phyloP scores from a whole-genome alignment of 1,140 invertebrate genomes.

The roundworm (Caenorhabditis elegans) region WBcel235 BX284605.5:8496501-8497000 shows the following conservation, averaged over 20 bases:
- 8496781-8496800: background rate
- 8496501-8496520: background rate
- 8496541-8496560: background rate
- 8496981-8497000: constrained; percentile 50
- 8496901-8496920: constrained; percentile 60
- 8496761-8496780: too few species aligned
- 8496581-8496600: constrained; percentile 2
- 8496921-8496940: constrained; percentile 61
- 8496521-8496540: background rate
- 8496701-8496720: too few species aligned
- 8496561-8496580: background rate
- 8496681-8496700: too few species aligned
- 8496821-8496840: constrained; percentile 36
- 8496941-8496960: constrained; percentile 49
- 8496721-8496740: too few species aligned
- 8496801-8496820: background rate
- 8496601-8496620: background rate
- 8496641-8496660: background rate
- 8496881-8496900: constrained; percentile 59
- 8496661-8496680: constrained; percentile 10
- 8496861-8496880: constrained; percentile 56
- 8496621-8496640: background rate
- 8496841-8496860: constrained; percentile 57
- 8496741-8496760: too few species aligned
- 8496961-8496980: constrained; percentile 47